A percentile compares a stretch with the other conserved stretches of the same genome.
Conservation (phyloP, 2,797 vertebrate species). For the Anguilla anguilla region DNA sequence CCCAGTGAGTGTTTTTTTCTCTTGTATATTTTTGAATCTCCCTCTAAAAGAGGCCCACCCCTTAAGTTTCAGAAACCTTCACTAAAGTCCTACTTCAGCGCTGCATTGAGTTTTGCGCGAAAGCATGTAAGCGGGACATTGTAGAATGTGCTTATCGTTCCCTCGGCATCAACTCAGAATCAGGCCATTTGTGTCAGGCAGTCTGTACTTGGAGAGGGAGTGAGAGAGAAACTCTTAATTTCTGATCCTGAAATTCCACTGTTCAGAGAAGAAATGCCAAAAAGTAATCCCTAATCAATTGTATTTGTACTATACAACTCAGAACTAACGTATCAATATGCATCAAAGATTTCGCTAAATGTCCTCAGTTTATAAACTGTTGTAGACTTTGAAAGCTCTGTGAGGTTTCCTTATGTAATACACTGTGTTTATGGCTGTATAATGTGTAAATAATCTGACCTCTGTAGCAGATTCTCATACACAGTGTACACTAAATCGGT, state of each 20-base stretch:
- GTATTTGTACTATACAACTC: background rate
- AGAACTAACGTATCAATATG: background rate
- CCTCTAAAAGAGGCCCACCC: background rate
- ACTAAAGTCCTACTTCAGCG: background rate
- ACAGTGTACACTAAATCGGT: background rate
- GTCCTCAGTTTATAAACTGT: background rate
- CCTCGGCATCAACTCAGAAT: background rate
- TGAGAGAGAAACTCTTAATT: too few species aligned
- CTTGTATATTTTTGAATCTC: background rate
- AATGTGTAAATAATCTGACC: background rate
- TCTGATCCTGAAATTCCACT: too few species aligned
- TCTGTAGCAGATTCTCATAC: background rate
- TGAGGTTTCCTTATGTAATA: background rate
- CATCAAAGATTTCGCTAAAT: background rate
- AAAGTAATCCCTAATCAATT: too few species aligned
- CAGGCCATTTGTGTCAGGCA: background rate
- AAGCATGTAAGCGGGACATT: background rate
- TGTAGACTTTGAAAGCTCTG: background rate
- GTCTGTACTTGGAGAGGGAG: background rate
- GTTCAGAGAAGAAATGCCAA: too few species aligned
- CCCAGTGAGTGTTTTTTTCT: too few species aligned
- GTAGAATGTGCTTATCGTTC: background rate
- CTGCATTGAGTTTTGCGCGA: background rate
- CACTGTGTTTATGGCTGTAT: background rate
- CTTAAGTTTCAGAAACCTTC: background rate